phyloP scores from a whole-genome alignment of 2,888 invertebrate species.

The Digitonthophagus gazella region DNA sequence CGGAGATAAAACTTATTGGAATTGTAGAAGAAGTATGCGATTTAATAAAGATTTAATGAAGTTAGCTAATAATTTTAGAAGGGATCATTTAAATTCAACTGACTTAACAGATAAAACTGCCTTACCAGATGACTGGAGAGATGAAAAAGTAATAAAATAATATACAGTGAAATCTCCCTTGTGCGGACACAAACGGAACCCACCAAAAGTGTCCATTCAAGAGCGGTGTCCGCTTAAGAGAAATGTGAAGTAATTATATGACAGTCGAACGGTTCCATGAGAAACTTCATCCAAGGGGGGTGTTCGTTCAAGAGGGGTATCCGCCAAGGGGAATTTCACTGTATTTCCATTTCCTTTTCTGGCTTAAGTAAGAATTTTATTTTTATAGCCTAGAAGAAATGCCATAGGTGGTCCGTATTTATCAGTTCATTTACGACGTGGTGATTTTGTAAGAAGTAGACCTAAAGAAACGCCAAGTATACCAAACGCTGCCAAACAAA shows the following conservation, averaged over 20 bases:
- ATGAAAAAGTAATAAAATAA: constrained; percentile 55
- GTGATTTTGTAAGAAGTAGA: constrained; percentile 80
- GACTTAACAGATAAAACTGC: constrained; percentile 60
- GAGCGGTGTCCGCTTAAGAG: too few relatives aligned
- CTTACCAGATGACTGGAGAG: constrained; percentile 61
- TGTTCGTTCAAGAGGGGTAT: too few relatives aligned
- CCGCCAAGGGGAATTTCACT: too few relatives aligned
- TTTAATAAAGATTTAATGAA: constrained; percentile 69
- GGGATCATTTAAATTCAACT: constrained; percentile 61
- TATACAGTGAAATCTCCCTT: too few relatives aligned
- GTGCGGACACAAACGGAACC: too few relatives aligned
- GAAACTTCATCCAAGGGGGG: neutral
- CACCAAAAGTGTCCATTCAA: too few relatives aligned
- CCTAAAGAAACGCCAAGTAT: constrained; percentile 75
- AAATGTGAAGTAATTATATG: too few relatives aligned
- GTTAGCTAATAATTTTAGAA: constrained; percentile 69
- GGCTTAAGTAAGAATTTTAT: neutral
- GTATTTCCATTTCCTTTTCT: too few relatives aligned
- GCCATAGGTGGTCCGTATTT: constrained; percentile 72
- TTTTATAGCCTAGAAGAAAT: constrained; percentile 50
- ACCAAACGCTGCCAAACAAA: constrained; percentile 73
- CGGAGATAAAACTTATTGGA: constrained; percentile 82
- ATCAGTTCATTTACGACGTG: constrained; percentile 81
- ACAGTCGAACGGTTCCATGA: constrained; percentile 1
- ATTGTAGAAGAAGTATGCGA: constrained; percentile 85